Evolutionary conservation across 2,113 vertebrate species (phyloP).

Genomic region (Andinoacara biseriatus): DNA sequence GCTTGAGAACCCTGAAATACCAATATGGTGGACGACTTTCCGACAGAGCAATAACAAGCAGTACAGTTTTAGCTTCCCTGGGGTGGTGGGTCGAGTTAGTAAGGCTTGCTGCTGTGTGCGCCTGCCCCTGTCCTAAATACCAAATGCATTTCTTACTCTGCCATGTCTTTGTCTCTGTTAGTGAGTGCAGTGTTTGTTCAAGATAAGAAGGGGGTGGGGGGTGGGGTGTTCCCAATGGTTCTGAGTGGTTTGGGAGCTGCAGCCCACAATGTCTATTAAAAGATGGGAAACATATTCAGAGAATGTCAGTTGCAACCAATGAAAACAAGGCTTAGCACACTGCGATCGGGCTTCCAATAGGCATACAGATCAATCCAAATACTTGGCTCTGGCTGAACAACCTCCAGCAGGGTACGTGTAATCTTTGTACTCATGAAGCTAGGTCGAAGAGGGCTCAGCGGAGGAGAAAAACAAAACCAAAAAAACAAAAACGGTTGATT

Average conservation of each 20-base stretch:
- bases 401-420: constrained; percentile 28
- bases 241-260: constrained; percentile 49
- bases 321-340: constrained; percentile 31
- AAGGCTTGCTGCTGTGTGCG: constrained; percentile 13
- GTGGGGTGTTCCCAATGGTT: constrained; percentile 68
- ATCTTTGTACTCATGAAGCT: constrained; percentile 37
- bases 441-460: constrained; percentile 1
- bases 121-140: constrained; percentile 12
- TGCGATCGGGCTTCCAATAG: constrained; percentile 23
- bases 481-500: too few relatives aligned
- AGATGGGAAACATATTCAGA: constrained; percentile 75
- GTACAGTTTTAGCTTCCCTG: constrained; percentile 39
- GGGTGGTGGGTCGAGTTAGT: constrained; percentile 21
- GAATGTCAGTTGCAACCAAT: constrained; percentile 71
- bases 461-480: not conserved
- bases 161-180: constrained; percentile 39
- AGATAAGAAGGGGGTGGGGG: constrained; percentile 59
- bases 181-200: constrained; percentile 54
- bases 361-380: constrained; percentile 30
- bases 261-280: constrained; percentile 74
- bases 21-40: constrained; percentile 12
- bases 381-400: constrained; percentile 14
- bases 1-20: not conserved
- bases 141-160: constrained; percentile 13
- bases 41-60: constrained; percentile 6